Base-by-base conservation (phyloP, 2,113 vertebrate genomes). In the Xenus cinereus region DNA sequence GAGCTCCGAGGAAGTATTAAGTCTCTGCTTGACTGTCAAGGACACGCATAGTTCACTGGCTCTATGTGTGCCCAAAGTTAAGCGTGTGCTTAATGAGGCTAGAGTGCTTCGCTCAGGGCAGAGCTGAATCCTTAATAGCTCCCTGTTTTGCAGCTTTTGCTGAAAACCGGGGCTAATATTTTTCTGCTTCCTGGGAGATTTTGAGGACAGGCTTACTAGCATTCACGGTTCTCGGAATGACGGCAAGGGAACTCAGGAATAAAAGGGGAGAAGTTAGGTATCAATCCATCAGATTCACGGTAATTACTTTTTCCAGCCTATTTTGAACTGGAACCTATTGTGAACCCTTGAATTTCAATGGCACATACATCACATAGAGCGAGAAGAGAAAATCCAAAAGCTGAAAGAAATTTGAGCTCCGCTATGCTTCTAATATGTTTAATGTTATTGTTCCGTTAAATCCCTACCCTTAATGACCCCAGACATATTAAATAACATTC, bases 81-180 rank as follows among this genome's bases (percentile, higher is more conserved):
- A 95, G 95, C 90, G 30, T 93, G 96, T 97, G 96, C 95, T 91
- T 95, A 95, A 96, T 97, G 94, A 95, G 95, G 92, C 96, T 95
- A 37, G 67, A 95, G 94, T 17, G 50, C 84, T 90, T 90, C 0
- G 84, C 97, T 97, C 50, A 51, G 81, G 95, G 95, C 96, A 95
- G 74, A 76, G 77, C 77, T 62, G 87, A 85, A 82, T 76, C 84
- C 62, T 66, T 93, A 95, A 93, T n/a, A 87, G 94, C 86, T 95
- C 93, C 46, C 0, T 81, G 92, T 33, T 96, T 95, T 89, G 92
- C 85, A 90, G 93, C 90, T 95, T 95, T 69, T 50, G 53, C 87
- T 89, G 63, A 63, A 95, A 93, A 95, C 83, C 1, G 0, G 87
- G 50, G 23, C 84, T 73, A 66, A 66, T 89, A 63, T 89, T 95